These are phyloP conservation scores for Illadopsis cleaveri DNA, from an alignment of 2,113 vertebrate species.

Conservation along the genomic window DNA sequence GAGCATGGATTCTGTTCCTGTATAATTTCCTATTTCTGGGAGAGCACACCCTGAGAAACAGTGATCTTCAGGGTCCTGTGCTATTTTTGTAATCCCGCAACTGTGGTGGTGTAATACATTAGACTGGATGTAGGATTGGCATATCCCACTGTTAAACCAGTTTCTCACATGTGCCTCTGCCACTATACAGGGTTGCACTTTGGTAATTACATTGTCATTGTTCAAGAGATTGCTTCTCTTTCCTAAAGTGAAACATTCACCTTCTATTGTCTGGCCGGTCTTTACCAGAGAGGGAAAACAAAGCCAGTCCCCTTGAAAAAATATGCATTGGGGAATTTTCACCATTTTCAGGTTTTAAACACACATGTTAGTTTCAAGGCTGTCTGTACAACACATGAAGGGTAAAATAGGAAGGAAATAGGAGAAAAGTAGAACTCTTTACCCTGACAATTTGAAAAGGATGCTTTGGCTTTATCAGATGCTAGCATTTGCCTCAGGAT, in stretches of 20 bases:
- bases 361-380: not conserved
- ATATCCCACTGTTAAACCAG: not conserved
- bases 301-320: not conserved
- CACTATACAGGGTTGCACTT: not conserved
- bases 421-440: not conserved
- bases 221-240: not conserved
- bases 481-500: not conserved
- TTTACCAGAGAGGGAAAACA: not conserved
- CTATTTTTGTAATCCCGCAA: not conserved
- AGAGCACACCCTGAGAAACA: not conserved
- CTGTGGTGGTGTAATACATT: not conserved
- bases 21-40: not conserved
- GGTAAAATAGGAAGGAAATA: not conserved
- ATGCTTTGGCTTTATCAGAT: not conserved
- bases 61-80: rapidly evolving
- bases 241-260: not conserved
- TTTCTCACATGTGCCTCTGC: not conserved
- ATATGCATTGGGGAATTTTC: not conserved
- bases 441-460: not conserved
- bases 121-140: not conserved
- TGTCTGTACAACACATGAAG: rapidly evolving
- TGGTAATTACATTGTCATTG: too few species aligned
- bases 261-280: too few species aligned
- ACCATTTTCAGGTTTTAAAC: not conserved
- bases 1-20: rapidly evolving